Base-by-base conservation (phyloP, 2,797 vertebrate species). In the Pipistrellus pipistrellus region DNA sequence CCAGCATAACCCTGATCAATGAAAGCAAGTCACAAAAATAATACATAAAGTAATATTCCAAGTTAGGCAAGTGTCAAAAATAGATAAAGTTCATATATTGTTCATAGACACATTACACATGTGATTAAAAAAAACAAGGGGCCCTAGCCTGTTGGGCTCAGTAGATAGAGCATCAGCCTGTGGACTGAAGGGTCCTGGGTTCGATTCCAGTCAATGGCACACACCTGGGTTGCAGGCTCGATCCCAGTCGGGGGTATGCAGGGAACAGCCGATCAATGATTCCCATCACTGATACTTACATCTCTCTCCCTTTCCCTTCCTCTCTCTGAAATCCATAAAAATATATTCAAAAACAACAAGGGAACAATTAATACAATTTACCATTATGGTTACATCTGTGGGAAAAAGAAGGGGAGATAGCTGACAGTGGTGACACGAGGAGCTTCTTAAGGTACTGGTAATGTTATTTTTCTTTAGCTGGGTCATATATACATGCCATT, bases 1-100 rank as follows among this genome's bases (percentile, higher is more conserved):
- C 27, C 77, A 92, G 35, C 17, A 51, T 48, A 78, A 87, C 4
- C 76, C 8, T 27, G 9, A 71, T 32, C 53, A 94, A 90, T 7
- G 66, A 94, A 89, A 89, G 12, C 51, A 91, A 73, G 27, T 85
- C 41, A 57, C 68, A 21, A 27, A 94, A 94, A 88, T 14, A 71
- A 94, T 66, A 86, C 2, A 72, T 13, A 81, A 2, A 17, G 17
- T 53, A 81, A 57, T 80, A 88, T 57, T 83, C 27, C 53, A 25
- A 68, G 84, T 73, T 44, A 57, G 18, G 55, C 72, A 86, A 73
- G 53, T 12, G 8, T 75, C 75, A 85, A 89, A 95, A 92, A 64
- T 23, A 94, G 32, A 46, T 27, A 88, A 86, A 86, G 44, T 9
- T 27, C 62, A 57, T 57, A 57, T 21, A 64, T 7, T 64, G 46